phyloP scores from a whole-genome alignment of 1,140 invertebrate species.

The Drosophila leontia region DNA sequence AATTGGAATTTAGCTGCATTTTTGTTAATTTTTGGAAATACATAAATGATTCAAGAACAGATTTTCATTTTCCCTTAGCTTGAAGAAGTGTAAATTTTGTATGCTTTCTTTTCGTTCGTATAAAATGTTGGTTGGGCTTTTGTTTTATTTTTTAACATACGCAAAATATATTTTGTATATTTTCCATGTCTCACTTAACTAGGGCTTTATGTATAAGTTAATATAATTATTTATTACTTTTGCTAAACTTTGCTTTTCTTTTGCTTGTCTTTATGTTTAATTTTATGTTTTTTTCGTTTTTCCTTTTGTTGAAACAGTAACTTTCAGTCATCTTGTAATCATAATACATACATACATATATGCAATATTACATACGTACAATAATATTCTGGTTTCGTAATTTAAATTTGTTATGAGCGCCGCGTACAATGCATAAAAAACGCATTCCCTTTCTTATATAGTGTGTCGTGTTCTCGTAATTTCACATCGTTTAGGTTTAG shows the following conservation, averaged over 20 bases:
- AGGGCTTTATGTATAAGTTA: conserved; percentile 60
- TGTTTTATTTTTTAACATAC: conserved; percentile 66
- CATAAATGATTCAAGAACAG: conserved; percentile 37
- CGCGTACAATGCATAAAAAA: conserved; percentile 75
- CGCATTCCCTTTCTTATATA: conserved; percentile 77
- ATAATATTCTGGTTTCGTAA: conserved; percentile 60
- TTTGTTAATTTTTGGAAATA: conserved; percentile 17
- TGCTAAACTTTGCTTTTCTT: conserved; percentile 55
- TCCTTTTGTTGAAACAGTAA: conserved; percentile 74
- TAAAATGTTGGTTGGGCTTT: conserved; percentile 65
- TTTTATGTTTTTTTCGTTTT: conserved; percentile 43
- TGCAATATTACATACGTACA: conserved; percentile 67
- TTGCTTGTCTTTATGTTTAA: conserved; percentile 18
- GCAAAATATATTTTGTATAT: conserved; percentile 81
- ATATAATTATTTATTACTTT: conserved; percentile 69
- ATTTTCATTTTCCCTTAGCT: conserved; percentile 40
- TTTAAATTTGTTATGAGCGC: conserved; percentile 70
- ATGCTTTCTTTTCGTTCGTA: conserved; percentile 51
- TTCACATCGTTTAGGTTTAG: conserved; percentile 21
- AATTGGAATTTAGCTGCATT: conserved; percentile 36
- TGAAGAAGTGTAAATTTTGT: conserved; percentile 62
- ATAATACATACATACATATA: conserved; percentile 81
- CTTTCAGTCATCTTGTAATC: conserved; percentile 81
- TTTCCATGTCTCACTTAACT: conserved; percentile 57
- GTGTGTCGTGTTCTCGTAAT: conserved; percentile 70